Percentiles rank a stretch among this genome's conserved stretches.
phyloP scores from a whole-genome alignment of 2,113 vertebrate genomes.

The Syngnathus scovelli region DNA sequence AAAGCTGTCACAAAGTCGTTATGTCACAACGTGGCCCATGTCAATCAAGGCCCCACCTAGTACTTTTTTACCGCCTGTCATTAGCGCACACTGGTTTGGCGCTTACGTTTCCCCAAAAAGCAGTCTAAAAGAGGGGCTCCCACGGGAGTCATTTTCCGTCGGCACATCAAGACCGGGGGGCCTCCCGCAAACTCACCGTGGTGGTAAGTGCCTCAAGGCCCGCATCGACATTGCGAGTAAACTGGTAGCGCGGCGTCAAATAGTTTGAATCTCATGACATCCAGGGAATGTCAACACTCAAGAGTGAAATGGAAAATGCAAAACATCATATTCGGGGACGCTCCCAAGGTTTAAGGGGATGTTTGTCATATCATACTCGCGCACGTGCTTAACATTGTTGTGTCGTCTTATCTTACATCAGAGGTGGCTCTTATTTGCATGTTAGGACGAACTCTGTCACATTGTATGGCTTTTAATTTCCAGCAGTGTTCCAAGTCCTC shows the following conservation, averaged over 20 bases:
- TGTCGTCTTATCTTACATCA: constrained; percentile 33
- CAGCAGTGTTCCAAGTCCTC: too few relatives aligned
- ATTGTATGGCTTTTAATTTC: neutral
- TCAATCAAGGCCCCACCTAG: neutral
- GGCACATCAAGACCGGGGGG: neutral
- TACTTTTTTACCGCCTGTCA: neutral
- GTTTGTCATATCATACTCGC: constrained; percentile 4
- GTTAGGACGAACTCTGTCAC: too few relatives aligned
- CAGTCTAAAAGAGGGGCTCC: neutral
- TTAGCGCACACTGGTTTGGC: neutral
- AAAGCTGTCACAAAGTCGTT: neutral
- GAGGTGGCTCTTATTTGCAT: too few relatives aligned
- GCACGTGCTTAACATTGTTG: constrained; percentile 31
- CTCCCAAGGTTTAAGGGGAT: constrained; percentile 24
- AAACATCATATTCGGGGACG: constrained; percentile 19
- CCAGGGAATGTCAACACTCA: constrained; percentile 6
- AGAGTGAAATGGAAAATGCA: constrained; percentile 24
- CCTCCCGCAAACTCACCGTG: neutral
- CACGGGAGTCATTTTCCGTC: neutral
- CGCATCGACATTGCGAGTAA: neutral
- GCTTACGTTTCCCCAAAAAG: neutral
- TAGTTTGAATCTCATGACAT: constrained; percentile 39
- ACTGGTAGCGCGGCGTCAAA: constrained; percentile 8
- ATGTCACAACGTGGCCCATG: neutral
- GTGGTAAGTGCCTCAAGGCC: neutral